These are phyloP conservation scores for Noctua janthe DNA, from an alignment of 2,888 invertebrate genomes.

Conservation along the genomic window DNA sequence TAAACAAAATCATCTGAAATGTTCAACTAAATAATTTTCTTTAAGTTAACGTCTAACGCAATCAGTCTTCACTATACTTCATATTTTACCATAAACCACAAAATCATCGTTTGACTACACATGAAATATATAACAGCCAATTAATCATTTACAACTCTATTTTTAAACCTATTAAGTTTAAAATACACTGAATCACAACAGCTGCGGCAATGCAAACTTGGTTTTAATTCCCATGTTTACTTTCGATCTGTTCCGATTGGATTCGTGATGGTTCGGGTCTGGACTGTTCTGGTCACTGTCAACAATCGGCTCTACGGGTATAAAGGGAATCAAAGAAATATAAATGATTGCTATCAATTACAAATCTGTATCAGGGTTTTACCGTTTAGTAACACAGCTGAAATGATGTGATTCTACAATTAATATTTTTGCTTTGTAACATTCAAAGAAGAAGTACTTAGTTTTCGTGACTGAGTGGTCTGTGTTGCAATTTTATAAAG, in stretches of 20 bases:
- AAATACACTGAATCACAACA: conserved; percentile 24
- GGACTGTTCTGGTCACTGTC: neutral
- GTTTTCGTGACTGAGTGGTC: neutral
- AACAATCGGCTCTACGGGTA: neutral
- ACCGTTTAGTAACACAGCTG: neutral
- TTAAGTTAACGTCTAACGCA: neutral
- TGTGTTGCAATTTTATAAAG: neutral
- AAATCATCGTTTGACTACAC: neutral
- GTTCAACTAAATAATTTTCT: neutral
- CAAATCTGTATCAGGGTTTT: neutral
- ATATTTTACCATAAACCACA: neutral
- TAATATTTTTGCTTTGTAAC: neutral
- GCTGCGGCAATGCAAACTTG: conserved; percentile 32
- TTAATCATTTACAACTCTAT: conserved; percentile 21
- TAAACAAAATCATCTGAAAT: too few species aligned
- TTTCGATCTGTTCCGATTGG: conserved; percentile 56
- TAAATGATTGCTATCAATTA: neutral
- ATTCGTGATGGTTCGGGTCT: conserved; percentile 32
- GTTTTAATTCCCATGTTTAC: conserved; percentile 58
- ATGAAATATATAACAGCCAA: neutral
- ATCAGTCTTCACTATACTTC: neutral
- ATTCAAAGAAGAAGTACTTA: neutral
- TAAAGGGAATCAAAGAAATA: conserved; percentile 5
- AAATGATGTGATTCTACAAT: neutral
- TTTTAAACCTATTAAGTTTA: neutral